These are phyloP conservation scores for Drosophila robusta DNA, from an alignment of 2,888 invertebrate species.

Conservation along the genomic window DNA sequence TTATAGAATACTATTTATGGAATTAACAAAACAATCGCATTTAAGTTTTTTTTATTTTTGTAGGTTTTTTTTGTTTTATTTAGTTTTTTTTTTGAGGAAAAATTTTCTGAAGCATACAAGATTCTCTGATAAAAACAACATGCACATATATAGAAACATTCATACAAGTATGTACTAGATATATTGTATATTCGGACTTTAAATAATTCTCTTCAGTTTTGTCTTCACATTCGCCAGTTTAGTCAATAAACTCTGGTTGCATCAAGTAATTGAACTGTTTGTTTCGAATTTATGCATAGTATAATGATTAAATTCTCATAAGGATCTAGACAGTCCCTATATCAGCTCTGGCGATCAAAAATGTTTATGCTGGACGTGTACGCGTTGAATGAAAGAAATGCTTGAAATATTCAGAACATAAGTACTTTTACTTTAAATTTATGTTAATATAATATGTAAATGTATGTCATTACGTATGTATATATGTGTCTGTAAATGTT, in stretches of 20 bases:
- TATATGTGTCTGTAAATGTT: slow-evolving; percentile 25
- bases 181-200: slow-evolving; percentile 27
- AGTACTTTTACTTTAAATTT: slow-evolving; percentile 48
- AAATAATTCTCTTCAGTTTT: slow-evolving; percentile 24
- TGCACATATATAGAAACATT: slow-evolving; percentile 60
- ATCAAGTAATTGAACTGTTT: background rate
- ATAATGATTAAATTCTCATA: slow-evolving; percentile 1
- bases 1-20: background rate
- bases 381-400: slow-evolving; percentile 38
- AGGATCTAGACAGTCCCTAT: slow-evolving; percentile 1
- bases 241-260: slow-evolving; percentile 1
- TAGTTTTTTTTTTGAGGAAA: slow-evolving; percentile 47
- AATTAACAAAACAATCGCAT: background rate
- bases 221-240: background rate
- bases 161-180: slow-evolving; percentile 49
- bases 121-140: slow-evolving; percentile 59
- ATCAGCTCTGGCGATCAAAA: slow-evolving; percentile 2
- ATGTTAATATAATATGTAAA: slow-evolving; percentile 56
- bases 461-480: slow-evolving; percentile 54
- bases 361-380: slow-evolving; percentile 20
- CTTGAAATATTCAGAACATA: slow-evolving; percentile 54
- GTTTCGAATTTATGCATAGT: background rate
- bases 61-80: slow-evolving; percentile 48
- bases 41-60: slow-evolving; percentile 38
- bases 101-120: slow-evolving; percentile 62